These are phyloP conservation scores for Zaprionus gabonicus DNA, from an alignment of 1,140 invertebrate genomes.

Conservation along the genomic window DNA sequence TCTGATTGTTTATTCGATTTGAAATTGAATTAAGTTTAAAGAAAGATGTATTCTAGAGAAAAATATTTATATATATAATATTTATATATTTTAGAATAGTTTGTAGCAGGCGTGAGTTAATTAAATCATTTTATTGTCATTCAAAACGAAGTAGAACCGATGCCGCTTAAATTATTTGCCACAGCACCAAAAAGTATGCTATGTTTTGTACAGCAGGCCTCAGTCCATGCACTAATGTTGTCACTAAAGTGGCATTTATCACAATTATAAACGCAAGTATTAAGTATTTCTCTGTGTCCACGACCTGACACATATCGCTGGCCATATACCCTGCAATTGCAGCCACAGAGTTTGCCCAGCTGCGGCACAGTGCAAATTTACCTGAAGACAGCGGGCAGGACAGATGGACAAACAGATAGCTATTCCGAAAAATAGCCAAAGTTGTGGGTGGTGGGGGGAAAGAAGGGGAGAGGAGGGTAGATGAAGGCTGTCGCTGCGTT, in stretches of 20 bases:
- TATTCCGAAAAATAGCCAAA: conserved; percentile 66
- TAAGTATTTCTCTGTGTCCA: not conserved
- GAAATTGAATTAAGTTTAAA: too few species aligned
- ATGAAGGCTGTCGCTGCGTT: conserved; percentile 13
- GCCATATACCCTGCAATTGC: not conserved
- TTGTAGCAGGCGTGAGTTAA: too few species aligned
- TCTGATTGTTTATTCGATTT: too few species aligned
- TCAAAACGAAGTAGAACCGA: too few species aligned
- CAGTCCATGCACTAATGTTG: not conserved
- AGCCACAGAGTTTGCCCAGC: conserved; percentile 49
- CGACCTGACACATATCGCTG: not conserved
- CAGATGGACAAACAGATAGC: conserved; percentile 41
- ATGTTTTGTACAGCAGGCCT: not conserved
- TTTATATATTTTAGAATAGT: too few species aligned
- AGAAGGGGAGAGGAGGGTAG: not conserved
- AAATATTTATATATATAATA: too few species aligned
- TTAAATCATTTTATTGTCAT: too few species aligned
- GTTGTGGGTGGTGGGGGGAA: conserved; percentile 27
- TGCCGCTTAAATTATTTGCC: not conserved
- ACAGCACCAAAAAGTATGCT: conserved; percentile 1
- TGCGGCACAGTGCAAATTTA: conserved; percentile 69
- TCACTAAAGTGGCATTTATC: not conserved
- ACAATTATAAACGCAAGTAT: not conserved
- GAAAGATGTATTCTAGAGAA: too few species aligned
- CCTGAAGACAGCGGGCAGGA: conserved; percentile 59